Evolutionary conservation across 2,113 vertebrate genomes (phyloP).

Genomic region (Andinoacara biseriatus): DNA sequence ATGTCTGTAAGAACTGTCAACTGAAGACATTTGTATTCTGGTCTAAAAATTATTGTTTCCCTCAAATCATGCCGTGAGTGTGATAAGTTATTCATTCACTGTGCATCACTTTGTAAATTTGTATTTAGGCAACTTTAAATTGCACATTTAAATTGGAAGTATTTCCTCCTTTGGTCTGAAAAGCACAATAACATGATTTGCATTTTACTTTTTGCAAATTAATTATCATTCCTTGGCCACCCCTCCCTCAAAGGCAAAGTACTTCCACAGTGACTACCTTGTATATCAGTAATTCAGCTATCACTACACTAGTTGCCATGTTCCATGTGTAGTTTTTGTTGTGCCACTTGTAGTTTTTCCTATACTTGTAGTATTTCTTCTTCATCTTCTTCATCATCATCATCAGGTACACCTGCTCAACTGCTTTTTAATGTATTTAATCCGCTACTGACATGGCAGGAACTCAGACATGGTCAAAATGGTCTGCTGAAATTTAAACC

Average conservation of each 20-base stretch:
- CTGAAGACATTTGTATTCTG: conserved; percentile 23
- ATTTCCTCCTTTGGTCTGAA: background rate
- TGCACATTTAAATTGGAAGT: background rate
- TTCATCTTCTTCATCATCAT: background rate
- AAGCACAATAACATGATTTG: background rate
- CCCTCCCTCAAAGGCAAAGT: background rate
- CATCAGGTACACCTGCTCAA: background rate
- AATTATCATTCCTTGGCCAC: background rate
- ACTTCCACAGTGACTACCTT: background rate
- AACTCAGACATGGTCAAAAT: no score
- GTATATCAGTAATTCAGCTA: background rate
- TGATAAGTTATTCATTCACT: conserved; percentile 40
- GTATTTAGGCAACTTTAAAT: conserved; percentile 47
- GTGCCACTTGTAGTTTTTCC: background rate
- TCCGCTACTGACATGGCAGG: background rate
- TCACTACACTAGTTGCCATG: background rate
- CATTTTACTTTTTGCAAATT: background rate
- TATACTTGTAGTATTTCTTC: background rate
- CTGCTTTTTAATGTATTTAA: background rate
- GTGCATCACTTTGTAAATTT: conserved; percentile 24
- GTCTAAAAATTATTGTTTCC: conserved; percentile 38
- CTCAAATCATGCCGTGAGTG: background rate
- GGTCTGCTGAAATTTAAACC: background rate
- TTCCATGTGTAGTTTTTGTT: background rate
- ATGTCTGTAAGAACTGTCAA: conserved; percentile 30